phyloP scores from a whole-genome alignment of 2,797 vertebrate genomes.

The Pangasius mekongensis region DNA sequence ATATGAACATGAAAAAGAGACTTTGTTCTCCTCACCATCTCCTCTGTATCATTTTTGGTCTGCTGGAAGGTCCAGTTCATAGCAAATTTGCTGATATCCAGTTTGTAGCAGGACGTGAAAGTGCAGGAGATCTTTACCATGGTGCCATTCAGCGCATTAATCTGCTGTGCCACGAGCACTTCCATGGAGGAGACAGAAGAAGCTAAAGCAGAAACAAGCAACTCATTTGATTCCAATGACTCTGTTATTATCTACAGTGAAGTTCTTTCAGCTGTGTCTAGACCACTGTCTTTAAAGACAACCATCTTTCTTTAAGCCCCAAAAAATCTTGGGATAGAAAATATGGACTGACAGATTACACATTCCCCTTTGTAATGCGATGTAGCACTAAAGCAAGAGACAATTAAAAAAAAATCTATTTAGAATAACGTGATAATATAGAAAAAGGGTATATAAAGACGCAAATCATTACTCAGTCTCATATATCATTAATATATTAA shows the following conservation, averaged over 20 bases:
- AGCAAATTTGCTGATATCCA: constrained; percentile 85
- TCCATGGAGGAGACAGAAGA: constrained; percentile 83
- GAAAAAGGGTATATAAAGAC: not conserved
- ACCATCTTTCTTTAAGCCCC: not conserved
- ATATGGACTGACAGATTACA: not conserved
- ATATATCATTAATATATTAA: not conserved
- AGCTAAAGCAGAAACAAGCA: constrained; percentile 64
- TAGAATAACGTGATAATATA: not conserved
- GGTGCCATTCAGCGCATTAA: constrained; percentile 88
- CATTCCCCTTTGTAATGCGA: not conserved
- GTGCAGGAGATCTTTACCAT: constrained; percentile 85
- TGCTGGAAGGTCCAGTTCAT: constrained; percentile 97
- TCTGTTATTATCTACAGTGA: not conserved
- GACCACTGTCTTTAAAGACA: not conserved
- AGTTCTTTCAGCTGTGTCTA: not conserved
- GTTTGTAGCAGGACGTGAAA: constrained; percentile 96
- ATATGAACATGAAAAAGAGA: not conserved
- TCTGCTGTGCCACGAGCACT: constrained; percentile 72
- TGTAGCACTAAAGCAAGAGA: too few relatives aligned
- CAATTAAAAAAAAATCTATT: not conserved
- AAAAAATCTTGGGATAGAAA: not conserved
- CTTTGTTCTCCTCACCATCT: constrained; percentile 78
- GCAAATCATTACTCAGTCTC: not conserved
- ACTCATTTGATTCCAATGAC: not conserved
- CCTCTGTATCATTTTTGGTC: constrained; percentile 83